phyloP scores from a whole-genome alignment of 37 sponge, comb jelly and placozoan species.

The Aphrocallistes beatrix region DNA sequence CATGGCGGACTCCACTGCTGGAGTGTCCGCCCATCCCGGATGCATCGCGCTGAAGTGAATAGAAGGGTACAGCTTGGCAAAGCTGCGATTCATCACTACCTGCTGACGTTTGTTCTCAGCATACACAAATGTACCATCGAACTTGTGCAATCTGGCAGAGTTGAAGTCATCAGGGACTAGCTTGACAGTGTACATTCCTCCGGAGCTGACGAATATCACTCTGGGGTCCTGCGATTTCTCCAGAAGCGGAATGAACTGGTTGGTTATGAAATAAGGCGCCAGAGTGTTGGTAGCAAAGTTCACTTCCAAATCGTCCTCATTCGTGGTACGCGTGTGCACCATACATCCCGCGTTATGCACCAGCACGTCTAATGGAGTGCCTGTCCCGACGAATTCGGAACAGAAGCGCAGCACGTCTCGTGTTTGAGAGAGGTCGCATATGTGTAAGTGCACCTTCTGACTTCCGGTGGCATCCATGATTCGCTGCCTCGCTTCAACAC shows the following conservation, averaged over 20 bases:
- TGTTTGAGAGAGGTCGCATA: slow-evolving; percentile 64
- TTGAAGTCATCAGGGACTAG: slow-evolving; percentile 64
- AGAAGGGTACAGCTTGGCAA: slow-evolving; percentile 43
- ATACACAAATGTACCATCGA: slow-evolving; percentile 66
- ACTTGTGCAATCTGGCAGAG: slow-evolving; percentile 32
- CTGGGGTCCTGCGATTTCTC: neutral
- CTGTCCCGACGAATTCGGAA: slow-evolving; percentile 40
- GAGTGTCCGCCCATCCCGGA: slow-evolving; percentile 65
- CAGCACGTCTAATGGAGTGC: slow-evolving; percentile 52
- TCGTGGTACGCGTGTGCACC: slow-evolving; percentile 43
- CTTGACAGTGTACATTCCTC: slow-evolving; percentile 71
- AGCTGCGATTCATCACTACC: slow-evolving; percentile 62
- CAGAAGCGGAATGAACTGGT: slow-evolving; percentile 37
- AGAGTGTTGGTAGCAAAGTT: slow-evolving; percentile 88
- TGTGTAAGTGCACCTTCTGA: slow-evolving; percentile 66
- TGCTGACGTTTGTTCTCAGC: slow-evolving; percentile 93
- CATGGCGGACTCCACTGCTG: slow-evolving; percentile 55
- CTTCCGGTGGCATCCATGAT: slow-evolving; percentile 46
- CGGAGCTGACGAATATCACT: slow-evolving; percentile 70
- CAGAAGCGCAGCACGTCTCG: slow-evolving; percentile 53
- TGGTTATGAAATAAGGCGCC: slow-evolving; percentile 55
- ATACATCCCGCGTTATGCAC: slow-evolving; percentile 78
- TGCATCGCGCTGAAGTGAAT: slow-evolving; percentile 88
- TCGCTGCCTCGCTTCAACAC: slow-evolving; percentile 50
- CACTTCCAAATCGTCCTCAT: slow-evolving; percentile 59